Conservation (phyloP, 2,797 vertebrate species). For the Acipenser transmontanus region DNA sequence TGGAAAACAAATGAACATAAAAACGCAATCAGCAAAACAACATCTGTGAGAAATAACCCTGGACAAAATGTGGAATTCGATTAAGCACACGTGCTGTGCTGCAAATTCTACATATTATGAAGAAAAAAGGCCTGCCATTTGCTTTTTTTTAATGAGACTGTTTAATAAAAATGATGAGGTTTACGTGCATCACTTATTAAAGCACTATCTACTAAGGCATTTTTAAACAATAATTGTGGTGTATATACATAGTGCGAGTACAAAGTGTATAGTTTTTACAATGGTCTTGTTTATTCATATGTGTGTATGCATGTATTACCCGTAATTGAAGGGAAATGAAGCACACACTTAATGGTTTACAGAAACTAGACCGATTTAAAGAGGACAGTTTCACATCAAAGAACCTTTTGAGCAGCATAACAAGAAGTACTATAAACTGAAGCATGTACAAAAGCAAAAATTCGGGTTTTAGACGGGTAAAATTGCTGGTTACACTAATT, state of each 20-base stretch:
- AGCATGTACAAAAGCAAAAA: too few relatives aligned
- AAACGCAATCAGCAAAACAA: conserved; percentile 13
- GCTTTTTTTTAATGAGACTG: not conserved
- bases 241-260: not conserved
- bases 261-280: not conserved
- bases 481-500: too few relatives aligned
- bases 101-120: conserved; percentile 7
- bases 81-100: not conserved
- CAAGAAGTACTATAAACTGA: too few relatives aligned
- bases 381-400: not conserved
- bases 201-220: not conserved
- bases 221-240: too few relatives aligned
- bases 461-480: too few relatives aligned
- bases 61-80: conserved; percentile 4
- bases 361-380: not conserved
- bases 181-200: not conserved
- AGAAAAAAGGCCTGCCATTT: not conserved
- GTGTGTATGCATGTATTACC: not conserved
- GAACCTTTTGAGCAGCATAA: too few relatives aligned
- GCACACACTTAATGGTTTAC: not conserved
- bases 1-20: conserved; percentile 6
- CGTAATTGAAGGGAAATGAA: not conserved
- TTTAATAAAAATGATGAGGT: conserved; percentile 10
- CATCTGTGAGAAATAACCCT: conserved; percentile 8
- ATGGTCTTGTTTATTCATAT: not conserved